These are phyloP conservation scores for Cebidichthys violaceus DNA, from an alignment of 2,113 vertebrate genomes.

Conservation along the genomic window DNA sequence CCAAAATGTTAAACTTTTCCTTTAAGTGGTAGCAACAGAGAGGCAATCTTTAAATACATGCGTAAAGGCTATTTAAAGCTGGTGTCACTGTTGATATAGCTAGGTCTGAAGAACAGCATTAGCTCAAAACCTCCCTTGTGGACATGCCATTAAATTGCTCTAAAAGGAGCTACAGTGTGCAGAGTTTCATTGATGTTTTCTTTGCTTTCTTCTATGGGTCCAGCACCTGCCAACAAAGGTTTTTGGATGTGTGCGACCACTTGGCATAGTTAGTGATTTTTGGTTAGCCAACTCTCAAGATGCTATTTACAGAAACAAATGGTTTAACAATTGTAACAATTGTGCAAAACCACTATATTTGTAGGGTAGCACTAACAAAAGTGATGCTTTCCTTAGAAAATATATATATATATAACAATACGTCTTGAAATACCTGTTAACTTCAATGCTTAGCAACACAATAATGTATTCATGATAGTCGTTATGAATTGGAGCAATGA, in stretches of 20 bases:
- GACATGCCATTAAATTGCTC: not conserved
- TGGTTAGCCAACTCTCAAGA: not conserved
- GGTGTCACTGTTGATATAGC: not conserved
- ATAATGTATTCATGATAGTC: not conserved
- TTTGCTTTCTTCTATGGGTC: not conserved
- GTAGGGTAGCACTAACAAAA: not conserved
- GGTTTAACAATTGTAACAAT: not conserved
- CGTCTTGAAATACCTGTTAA: not conserved
- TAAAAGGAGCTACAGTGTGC: not conserved
- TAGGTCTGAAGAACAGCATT: not conserved
- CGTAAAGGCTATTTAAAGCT: not conserved
- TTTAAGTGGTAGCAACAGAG: not conserved
- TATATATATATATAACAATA: not conserved
- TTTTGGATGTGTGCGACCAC: not conserved
- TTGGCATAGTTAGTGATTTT: no score
- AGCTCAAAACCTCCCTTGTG: not conserved
- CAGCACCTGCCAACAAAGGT: not conserved
- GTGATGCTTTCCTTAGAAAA: not conserved
- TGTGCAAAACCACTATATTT: not conserved
- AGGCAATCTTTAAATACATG: not conserved
- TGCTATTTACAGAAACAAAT: not conserved
- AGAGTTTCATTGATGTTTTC: not conserved
- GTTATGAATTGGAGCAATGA: not conserved
- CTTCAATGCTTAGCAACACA: not conserved
- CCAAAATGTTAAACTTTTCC: not conserved